Conservation (phyloP, 2,888 invertebrate species). For the Epistrophella euchroma region DNA sequence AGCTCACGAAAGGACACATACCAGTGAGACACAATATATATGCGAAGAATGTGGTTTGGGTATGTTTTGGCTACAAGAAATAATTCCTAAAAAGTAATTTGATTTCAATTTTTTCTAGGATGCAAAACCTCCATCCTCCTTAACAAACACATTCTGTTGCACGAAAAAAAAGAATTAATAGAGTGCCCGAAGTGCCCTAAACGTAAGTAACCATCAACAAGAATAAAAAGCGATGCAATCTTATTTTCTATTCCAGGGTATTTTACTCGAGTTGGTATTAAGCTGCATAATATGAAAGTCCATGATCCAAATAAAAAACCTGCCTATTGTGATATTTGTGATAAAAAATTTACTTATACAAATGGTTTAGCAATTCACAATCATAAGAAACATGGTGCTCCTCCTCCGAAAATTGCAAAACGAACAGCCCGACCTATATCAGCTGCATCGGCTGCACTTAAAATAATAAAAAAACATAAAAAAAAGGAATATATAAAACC, state of each 20-base stretch:
- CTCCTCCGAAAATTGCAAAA: neutral
- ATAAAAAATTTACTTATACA: slow-evolving; percentile 3
- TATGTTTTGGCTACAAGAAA: neutral
- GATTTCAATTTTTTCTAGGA: slow-evolving; percentile 12
- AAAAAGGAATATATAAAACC: slow-evolving; percentile 43
- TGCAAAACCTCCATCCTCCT: slow-evolving; percentile 7
- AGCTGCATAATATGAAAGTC: slow-evolving; percentile 16
- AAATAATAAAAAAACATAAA: slow-evolving; percentile 27
- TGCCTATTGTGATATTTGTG: slow-evolving; percentile 25
- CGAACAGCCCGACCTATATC: neutral
- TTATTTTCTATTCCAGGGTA: slow-evolving; percentile 4
- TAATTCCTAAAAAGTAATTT: neutral
- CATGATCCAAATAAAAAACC: slow-evolving; percentile 42
- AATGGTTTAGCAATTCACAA: slow-evolving; percentile 45
- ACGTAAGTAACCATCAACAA: neutral
- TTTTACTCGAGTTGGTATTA: neutral
- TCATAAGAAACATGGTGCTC: slow-evolving; percentile 41
- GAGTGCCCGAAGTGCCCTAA: slow-evolving; percentile 17
- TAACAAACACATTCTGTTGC: slow-evolving; percentile 19
- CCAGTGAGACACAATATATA: slow-evolving; percentile 13
- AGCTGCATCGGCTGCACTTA: slow-evolving; percentile 9
- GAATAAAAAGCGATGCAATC: too few species aligned
- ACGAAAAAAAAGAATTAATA: slow-evolving; percentile 12
- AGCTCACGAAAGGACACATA: slow-evolving; percentile 50
- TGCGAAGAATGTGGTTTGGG: slow-evolving; percentile 48